A percentile compares a stretch with the other conserved stretches of the same genome.
These are phyloP conservation scores for Styela clava DNA, from an alignment of 23 tunicate genomes.

Conservation along the genomic window DNA sequence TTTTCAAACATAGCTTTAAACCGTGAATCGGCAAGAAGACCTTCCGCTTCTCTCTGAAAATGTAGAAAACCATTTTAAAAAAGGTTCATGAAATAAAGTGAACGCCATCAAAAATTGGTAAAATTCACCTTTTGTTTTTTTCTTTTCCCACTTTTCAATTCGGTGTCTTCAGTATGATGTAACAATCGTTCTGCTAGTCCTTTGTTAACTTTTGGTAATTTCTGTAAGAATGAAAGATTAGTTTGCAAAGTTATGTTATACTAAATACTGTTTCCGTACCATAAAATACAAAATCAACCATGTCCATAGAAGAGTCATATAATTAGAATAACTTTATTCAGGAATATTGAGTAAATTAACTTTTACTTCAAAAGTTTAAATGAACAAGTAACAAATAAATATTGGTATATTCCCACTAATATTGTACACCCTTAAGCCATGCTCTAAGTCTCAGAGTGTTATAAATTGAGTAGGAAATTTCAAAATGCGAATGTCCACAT, in stretches of 20 bases:
- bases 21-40: constrained; percentile 52
- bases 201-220: constrained; percentile 76
- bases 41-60: constrained; percentile 51
- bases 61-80: not conserved
- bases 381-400: no score
- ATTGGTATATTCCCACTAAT: no score
- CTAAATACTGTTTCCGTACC: no score
- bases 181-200: constrained; percentile 60
- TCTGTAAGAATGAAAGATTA: constrained; percentile 30
- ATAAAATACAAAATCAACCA: not conserved
- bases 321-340: no score
- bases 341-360: no score
- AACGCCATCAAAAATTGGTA: not conserved
- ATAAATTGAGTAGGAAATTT: no score
- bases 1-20: constrained; percentile 89
- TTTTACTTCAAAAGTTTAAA: no score
- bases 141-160: constrained; percentile 56
- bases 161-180: constrained; percentile 30
- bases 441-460: no score
- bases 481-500: no score
- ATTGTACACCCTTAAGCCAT: no score
- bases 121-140: constrained; percentile 53
- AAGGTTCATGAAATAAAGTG: not conserved
- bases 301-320: not conserved
- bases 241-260: no score